phyloP scores from a whole-genome alignment of 2,113 vertebrate species.

The Urocynchramus pylzowi region DNA sequence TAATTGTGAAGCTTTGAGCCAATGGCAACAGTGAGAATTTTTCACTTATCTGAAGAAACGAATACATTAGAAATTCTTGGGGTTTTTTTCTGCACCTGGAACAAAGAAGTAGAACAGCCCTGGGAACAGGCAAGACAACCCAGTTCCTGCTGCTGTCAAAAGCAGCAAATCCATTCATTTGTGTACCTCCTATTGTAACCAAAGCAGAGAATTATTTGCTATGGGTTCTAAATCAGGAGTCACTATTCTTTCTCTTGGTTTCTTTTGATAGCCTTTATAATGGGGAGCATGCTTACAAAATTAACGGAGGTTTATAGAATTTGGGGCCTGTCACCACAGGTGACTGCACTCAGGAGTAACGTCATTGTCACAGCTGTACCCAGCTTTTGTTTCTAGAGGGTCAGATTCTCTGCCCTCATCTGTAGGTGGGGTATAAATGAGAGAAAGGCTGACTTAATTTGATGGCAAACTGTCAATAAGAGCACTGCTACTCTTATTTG shows the following conservation, averaged over 20 bases:
- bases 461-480: background rate
- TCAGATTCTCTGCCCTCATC: background rate
- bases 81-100: background rate
- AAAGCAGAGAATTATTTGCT: background rate
- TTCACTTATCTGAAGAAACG: background rate
- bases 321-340: background rate
- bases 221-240: background rate
- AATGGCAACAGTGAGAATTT: background rate
- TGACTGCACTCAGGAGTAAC: background rate
- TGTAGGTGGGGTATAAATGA: background rate
- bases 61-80: background rate
- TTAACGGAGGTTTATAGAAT: background rate
- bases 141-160: background rate
- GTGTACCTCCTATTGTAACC: background rate
- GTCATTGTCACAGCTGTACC: background rate
- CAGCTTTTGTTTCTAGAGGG: background rate
- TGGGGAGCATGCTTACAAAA: background rate
- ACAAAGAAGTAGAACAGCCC: background rate
- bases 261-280: background rate
- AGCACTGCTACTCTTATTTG: background rate
- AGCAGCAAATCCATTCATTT: background rate
- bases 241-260: background rate
- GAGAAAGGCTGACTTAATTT: background rate
- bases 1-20: background rate
- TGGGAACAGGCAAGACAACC: background rate